Evolutionary conservation across 2,888 invertebrate genomes (phyloP).

Genomic region (Erannis defoliaria): DNA sequence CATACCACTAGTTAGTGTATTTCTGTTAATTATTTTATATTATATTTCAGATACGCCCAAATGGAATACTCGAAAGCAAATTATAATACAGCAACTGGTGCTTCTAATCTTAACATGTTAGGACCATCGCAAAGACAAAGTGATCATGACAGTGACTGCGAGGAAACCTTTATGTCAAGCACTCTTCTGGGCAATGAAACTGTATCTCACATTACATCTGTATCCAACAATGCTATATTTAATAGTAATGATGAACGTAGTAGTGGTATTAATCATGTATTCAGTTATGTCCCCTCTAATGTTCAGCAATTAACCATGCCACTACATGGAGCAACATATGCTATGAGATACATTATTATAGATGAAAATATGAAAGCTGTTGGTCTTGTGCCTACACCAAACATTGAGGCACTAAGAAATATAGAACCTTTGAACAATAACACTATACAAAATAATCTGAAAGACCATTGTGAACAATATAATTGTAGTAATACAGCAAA

Average conservation of each 20-base stretch:
- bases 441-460: background rate
- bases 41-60: slow-evolving; percentile 36
- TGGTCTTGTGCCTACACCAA: background rate
- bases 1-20: background rate
- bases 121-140: background rate
- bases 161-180: background rate
- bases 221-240: background rate
- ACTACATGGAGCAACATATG: background rate
- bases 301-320: background rate
- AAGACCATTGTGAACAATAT: background rate
- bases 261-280: background rate
- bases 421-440: background rate
- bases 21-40: background rate
- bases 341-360: background rate
- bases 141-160: background rate
- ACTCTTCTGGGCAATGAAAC: background rate
- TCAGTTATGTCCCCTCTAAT: background rate
- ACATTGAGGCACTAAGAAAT: background rate
- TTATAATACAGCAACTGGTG: background rate
- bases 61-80: slow-evolving; percentile 20
- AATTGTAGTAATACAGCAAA: background rate
- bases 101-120: no score
- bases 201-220: background rate
- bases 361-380: background rate
- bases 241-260: background rate